Evolutionary conservation across 2,888 invertebrate genomes (phyloP).

Genomic region (Glaucopsyche alexis): DNA sequence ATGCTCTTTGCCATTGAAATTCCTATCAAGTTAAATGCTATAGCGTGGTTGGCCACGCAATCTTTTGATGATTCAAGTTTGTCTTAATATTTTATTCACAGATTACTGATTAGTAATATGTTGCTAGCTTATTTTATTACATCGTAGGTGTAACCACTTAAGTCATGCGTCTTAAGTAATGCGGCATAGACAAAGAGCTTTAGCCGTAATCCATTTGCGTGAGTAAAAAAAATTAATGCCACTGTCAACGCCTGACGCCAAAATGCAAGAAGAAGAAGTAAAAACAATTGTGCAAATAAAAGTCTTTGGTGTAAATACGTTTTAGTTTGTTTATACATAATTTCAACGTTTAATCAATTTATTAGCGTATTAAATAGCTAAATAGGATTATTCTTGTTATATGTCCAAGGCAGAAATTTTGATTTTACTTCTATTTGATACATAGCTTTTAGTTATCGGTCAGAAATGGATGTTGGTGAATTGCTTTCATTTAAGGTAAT

Average conservation of each 20-base stretch:
- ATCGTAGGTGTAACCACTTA: no score
- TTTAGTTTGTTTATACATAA: no score
- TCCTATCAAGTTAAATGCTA: no score
- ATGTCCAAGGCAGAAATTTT: not conserved
- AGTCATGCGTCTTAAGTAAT: no score
- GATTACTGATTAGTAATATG: no score
- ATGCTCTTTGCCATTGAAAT: no score
- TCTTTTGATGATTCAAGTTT: no score
- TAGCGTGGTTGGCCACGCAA: no score
- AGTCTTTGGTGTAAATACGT: no score
- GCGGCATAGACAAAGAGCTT: no score
- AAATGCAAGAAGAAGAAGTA: not conserved
- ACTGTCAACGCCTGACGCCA: not conserved
- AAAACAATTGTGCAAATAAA: not conserved
- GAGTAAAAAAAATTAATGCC: not conserved
- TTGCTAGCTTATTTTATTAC: no score
- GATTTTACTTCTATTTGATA: not conserved
- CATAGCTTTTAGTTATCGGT: not conserved
- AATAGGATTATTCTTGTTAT: not conserved
- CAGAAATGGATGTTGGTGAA: constrained; percentile 73
- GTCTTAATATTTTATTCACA: no score
- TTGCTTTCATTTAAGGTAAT: constrained; percentile 73
- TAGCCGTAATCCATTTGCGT: not conserved
- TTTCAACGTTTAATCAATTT: not conserved
- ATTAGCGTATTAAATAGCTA: not conserved